phyloP scores from a whole-genome alignment of 2,797 vertebrate genomes.

The Myripristis murdjan region DNA sequence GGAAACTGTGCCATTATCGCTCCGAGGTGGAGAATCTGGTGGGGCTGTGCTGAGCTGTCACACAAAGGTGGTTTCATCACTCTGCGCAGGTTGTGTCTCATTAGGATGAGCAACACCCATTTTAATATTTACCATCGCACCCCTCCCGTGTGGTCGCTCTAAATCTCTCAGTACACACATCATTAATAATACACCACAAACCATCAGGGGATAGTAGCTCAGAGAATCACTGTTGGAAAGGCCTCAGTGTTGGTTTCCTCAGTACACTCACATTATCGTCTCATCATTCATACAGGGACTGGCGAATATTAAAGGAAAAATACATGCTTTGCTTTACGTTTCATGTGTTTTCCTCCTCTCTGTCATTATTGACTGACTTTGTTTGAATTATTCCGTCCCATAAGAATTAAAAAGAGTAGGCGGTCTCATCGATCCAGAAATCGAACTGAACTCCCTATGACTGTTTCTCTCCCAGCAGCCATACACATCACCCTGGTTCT shows the following conservation, averaged over 20 bases:
- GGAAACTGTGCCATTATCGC: conserved; percentile 63
- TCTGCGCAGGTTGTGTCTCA: conserved; percentile 50
- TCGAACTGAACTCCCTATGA: conserved; percentile 55
- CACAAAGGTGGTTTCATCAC: conserved; percentile 50
- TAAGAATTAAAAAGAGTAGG: conserved; percentile 47
- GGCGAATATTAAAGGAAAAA: background rate
- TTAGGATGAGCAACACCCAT: conserved; percentile 53
- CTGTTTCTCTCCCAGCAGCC: conserved; percentile 46
- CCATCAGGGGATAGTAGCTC: background rate
- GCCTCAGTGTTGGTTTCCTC: background rate
- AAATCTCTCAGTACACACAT: conserved; percentile 29
- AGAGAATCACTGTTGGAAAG: background rate
- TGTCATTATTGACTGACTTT: conserved; percentile 37
- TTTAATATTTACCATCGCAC: conserved; percentile 48
- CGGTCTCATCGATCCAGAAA: conserved; percentile 67
- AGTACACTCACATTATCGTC: conserved; percentile 1
- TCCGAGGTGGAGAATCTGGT: conserved; percentile 61
- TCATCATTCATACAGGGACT: conserved; percentile 3
- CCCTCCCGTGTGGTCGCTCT: conserved; percentile 30
- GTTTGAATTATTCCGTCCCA: conserved; percentile 47
- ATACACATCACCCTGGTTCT: conserved; percentile 19
- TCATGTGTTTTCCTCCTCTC: conserved; percentile 2
- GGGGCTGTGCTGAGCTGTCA: conserved; percentile 55
- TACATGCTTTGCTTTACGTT: background rate
- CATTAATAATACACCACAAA: conserved; percentile 2